phyloP scores from a whole-genome alignment of 2,113 vertebrate species.

The Thermophis baileyi region DNA sequence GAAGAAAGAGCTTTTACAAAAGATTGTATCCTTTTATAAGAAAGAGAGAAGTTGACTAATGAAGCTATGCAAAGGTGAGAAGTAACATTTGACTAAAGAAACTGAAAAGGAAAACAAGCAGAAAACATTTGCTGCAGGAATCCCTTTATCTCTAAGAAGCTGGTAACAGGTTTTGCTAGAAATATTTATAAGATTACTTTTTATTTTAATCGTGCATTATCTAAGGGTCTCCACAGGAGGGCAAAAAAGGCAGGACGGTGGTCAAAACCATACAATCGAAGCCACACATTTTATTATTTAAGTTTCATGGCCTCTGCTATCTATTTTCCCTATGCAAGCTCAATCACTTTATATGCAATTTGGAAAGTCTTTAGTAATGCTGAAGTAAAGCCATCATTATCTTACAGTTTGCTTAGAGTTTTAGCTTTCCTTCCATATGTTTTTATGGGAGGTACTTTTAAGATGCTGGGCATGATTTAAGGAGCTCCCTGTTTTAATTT shows the following conservation, averaged over 20 bases:
- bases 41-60: neutral
- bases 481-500: neutral
- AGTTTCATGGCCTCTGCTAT: neutral
- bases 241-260: neutral
- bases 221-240: neutral
- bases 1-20: neutral
- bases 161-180: neutral
- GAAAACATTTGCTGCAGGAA: neutral
- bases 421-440: neutral
- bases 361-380: neutral
- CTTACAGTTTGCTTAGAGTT: neutral
- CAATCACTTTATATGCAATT: neutral
- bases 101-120: neutral
- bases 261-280: neutral
- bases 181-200: neutral
- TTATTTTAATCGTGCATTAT: neutral
- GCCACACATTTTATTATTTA: neutral
- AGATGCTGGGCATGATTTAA: neutral
- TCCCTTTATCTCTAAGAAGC: neutral
- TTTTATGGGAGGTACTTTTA: neutral
- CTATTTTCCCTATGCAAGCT: neutral
- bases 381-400: neutral
- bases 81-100: neutral
- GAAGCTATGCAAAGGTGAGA: neutral
- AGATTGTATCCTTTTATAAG: neutral